Base-by-base conservation (phyloP, 2,888 invertebrate genomes). In the Lordiphosa andalusiaca region DNA sequence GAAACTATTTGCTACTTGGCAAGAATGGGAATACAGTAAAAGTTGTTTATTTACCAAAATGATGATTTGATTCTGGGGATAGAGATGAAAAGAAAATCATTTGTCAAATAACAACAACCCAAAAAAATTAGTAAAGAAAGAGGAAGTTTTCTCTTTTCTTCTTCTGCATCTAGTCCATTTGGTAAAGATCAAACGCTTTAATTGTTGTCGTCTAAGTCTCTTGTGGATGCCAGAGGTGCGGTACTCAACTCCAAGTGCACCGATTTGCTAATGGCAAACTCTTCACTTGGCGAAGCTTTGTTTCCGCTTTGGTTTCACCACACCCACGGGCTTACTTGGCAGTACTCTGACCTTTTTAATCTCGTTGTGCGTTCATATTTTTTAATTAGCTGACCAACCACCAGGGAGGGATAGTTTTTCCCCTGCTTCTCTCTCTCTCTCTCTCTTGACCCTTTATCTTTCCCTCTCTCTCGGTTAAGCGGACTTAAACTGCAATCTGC, bases 401-500 rank as follows among this genome's bases (percentile, higher is more conserved):
- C 39, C 39, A 61, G 55, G 54, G 35, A 50, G 55, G 54, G 35
- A 50, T 50, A 54, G 55, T 25, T 39, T 58, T 35, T 6, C 54
- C 38, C 13, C 53, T 39, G 37, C 10, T 16, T 23, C 38, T 42
- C n/a, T 19, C 9, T 4, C 25, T 21, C 23, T 13, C n/a, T n/a
- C n/a, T n/a, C 19, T 19, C 4, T 19, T 2, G 16, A 16, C 16
- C 16, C 16, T 16, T 19, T 19, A 2, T 19, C 4, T 2, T 3
- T 19, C 19, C 30, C 23, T 9, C 46, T n/a, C n/a, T 9, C 16
- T 57, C 54, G 61, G 61, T 72, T 62, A 71, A 73, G 67, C 71
- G 56, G 69, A 71, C 71, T 73, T 71, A 50, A 73, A 73, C 67
- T 64, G 69, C 71, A 73, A 61, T 67, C 69, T 71, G 69, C 59